These are phyloP conservation scores for Phenganax stokvisi DNA, from an alignment of 92 coral and sea anemone genomes.

Conservation along the genomic window DNA sequence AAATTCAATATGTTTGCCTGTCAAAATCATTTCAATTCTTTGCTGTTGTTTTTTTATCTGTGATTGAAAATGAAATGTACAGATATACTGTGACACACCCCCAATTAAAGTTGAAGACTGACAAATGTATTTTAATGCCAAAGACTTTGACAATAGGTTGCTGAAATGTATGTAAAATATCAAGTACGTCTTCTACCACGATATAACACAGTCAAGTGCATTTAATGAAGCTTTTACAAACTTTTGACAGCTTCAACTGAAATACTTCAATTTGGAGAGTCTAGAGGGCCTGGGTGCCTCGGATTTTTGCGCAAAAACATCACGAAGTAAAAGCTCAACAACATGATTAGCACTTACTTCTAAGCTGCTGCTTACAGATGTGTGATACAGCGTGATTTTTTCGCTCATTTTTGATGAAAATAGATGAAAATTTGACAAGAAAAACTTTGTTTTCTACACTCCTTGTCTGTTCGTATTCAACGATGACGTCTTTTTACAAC, in stretches of 20 bases:
- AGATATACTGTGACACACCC: background rate
- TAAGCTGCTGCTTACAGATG: constrained; percentile 51
- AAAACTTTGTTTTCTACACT: background rate
- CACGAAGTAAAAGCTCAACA: background rate
- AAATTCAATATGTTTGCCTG: constrained; percentile 46
- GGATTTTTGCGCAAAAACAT: background rate
- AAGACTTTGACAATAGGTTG: too few relatives aligned
- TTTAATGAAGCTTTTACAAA: too few relatives aligned
- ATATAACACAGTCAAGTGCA: too few relatives aligned
- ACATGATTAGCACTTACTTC: constrained; percentile 45
- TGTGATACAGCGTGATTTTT: constrained; percentile 47
- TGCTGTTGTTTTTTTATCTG: constrained; percentile 71
- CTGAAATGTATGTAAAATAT: too few relatives aligned
- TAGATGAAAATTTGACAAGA: background rate
- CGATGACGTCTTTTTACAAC: background rate
- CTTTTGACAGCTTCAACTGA: too few relatives aligned
- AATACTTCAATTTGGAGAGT: background rate
- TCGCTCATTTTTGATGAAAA: constrained; percentile 49
- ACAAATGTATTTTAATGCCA: background rate
- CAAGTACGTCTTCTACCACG: too few relatives aligned
- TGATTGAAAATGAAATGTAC: background rate
- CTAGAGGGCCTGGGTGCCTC: background rate
- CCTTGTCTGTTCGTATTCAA: background rate
- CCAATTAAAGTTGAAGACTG: background rate
- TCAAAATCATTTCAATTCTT: constrained; percentile 52